Evolutionary conservation across 1,140 invertebrate genomes (phyloP), one percentile per base, ranked within the genome.

Genomic region (Leptinotarsa defecta): DNA sequence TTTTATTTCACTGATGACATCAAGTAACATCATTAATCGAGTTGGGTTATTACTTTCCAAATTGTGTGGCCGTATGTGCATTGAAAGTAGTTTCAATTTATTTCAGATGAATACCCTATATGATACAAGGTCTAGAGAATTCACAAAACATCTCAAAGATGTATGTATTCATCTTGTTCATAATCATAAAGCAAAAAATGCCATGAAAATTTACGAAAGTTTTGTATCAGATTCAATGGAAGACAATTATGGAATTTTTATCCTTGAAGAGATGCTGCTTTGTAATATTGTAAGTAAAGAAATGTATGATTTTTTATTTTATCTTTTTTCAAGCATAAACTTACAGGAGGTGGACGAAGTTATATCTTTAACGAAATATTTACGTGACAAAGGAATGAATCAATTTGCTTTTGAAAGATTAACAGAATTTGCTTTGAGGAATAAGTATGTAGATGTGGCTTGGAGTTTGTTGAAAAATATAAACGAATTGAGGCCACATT

Each of bases 91-190:
- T 11, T 34, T 11, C 52, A 57, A 4, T 13, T 57, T 48, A 27
- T 70, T 79, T 72, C 68, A 76, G 77, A 74, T 74, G 8, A 52
- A 64, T 27, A 19, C 20, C 13, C 69, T 78, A 43, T 76, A 62
- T 70, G 74, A 71, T 48, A 57, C 15, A 34, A 72, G 78, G 15
- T 72, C 71, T 27, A 68, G 74, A 62, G 64, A 73, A 67, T 75
- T 78, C 74, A 65, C 73, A 57, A 73, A 62, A 48, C 48, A 78
- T 52, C 63, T 84, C 13, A 73, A 83, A 61, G 75, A 74, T 57
- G 48, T 82, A n/a, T 84, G 82, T 72, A 71, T 80, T 11, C 71
- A 80, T 76, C 75, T 84, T 15, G 76, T 83, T 61, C 77, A 83
- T 73, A 79, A 79, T 72, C 61, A 62, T 22, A 71, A 79, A 34